Percentiles rank a stretch among this genome's conserved stretches.
These are phyloP conservation scores for Phylloscopus whistleri DNA, from an alignment of 2,113 vertebrate species.

Conservation along the genomic window DNA sequence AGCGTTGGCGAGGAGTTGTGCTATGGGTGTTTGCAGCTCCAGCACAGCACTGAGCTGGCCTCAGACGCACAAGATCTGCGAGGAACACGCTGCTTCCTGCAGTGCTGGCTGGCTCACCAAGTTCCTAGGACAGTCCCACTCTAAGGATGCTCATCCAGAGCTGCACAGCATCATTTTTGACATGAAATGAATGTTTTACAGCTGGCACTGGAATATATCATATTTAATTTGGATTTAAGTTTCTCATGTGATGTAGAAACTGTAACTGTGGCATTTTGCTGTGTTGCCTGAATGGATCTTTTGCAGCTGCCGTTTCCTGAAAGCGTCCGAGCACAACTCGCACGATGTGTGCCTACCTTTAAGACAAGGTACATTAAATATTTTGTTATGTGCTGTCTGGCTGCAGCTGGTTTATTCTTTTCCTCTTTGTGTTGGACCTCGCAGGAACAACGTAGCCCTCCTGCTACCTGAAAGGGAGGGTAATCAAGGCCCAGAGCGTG, in stretches of 20 bases:
- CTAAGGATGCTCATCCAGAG: neutral
- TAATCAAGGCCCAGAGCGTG: neutral
- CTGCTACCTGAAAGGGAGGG: neutral
- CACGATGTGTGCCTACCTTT: neutral
- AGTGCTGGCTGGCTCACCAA: fast-evolving
- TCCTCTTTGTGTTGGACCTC: fast-evolving
- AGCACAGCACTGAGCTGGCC: fast-evolving
- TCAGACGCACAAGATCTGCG: fast-evolving
- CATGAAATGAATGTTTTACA: neutral
- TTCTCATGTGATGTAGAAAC: neutral
- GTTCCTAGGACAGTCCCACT: neutral
- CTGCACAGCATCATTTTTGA: neutral
- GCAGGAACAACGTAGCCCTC: fast-evolving
- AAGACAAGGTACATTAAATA: constrained; percentile 25
- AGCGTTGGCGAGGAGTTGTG: fast-evolving
- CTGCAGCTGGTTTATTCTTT: neutral
- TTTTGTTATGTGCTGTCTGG: neutral
- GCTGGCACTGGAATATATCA: fast-evolving
- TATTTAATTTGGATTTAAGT: neutral
- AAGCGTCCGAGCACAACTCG: fast-evolving
- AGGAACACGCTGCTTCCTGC: neutral
- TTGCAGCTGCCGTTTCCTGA: neutral
- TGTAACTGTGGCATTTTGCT: neutral
- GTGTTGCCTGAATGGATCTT: neutral
- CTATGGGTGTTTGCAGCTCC: too few species aligned